These are phyloP conservation scores for Pluvialis apricaria DNA, from an alignment of 2,113 vertebrate genomes.

Conservation along the genomic window DNA sequence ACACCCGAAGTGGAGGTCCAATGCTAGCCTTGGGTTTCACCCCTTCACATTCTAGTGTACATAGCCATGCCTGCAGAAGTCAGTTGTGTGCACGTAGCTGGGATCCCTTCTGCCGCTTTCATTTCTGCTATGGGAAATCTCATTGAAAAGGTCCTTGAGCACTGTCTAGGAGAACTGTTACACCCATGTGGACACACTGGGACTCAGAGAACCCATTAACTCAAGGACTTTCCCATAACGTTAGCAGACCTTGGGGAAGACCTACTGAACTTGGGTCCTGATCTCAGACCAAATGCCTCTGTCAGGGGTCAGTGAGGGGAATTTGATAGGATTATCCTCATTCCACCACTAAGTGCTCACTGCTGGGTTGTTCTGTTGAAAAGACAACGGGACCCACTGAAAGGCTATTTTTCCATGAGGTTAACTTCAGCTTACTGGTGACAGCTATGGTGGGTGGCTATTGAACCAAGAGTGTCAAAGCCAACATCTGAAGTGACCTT, in stretches of 20 bases:
- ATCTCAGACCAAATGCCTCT: background rate
- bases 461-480: conserved; percentile 54
- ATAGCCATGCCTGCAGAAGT: background rate
- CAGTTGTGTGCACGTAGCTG: background rate
- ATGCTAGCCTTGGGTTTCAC: background rate
- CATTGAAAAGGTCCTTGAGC: background rate
- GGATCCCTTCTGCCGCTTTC: background rate
- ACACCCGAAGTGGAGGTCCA: background rate
- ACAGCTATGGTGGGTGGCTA: conserved; percentile 40
- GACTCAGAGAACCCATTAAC: background rate
- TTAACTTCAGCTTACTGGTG: background rate
- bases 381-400: background rate
- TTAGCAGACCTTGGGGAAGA: background rate
- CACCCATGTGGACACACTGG: background rate
- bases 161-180: background rate
- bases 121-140: background rate
- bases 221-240: background rate
- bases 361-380: background rate
- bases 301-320: background rate
- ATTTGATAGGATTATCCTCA: background rate
- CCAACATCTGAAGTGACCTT: conserved; percentile 65
- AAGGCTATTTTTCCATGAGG: conserved; percentile 29
- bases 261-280: background rate
- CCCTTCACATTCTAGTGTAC: background rate
- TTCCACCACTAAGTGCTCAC: background rate